These are phyloP conservation scores for Armadillidium nasatum DNA, from an alignment of 1,140 invertebrate genomes.

Conservation along the genomic window DNA sequence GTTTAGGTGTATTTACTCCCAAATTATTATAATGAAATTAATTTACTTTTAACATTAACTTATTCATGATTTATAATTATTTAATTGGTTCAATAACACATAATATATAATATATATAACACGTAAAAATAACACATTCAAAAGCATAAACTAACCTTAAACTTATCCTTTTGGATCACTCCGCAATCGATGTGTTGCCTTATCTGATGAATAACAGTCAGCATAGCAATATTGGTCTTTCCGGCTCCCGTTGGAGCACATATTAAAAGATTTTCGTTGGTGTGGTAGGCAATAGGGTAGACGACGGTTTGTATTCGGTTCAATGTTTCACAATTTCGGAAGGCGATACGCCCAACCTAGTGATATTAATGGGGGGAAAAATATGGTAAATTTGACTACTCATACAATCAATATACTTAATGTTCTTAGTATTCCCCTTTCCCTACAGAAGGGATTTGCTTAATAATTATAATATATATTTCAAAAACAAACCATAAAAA, in stretches of 20 bases:
- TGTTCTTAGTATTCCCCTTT: neutral
- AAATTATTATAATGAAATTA: no score
- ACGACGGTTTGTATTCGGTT: conserved; percentile 96
- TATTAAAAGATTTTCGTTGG: conserved; percentile 93
- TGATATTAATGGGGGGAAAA: conserved; percentile 35
- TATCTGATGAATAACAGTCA: conserved; percentile 85
- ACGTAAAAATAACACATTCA: no score
- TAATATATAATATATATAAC: no score
- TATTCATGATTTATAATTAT: no score
- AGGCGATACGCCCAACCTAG: conserved; percentile 75
- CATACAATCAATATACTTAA: neutral
- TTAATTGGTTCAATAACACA: no score
- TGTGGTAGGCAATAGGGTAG: conserved; percentile 88
- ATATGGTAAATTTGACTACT: no score
- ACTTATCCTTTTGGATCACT: conserved; percentile 81
- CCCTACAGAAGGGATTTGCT: no score
- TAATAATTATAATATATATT: no score
- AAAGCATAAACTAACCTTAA: no score
- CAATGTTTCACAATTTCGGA: conserved; percentile 75
- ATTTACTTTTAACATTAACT: no score
- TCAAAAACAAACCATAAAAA: no score
- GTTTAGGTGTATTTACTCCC: no score
- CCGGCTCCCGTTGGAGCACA: conserved; percentile 94
- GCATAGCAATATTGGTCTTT: conserved; percentile 97
- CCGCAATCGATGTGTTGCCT: conserved; percentile 73